These are phyloP conservation scores for Ditylenchus dipsaci DNA, from an alignment of 1,140 invertebrate genomes.

Conservation along the genomic window DNA sequence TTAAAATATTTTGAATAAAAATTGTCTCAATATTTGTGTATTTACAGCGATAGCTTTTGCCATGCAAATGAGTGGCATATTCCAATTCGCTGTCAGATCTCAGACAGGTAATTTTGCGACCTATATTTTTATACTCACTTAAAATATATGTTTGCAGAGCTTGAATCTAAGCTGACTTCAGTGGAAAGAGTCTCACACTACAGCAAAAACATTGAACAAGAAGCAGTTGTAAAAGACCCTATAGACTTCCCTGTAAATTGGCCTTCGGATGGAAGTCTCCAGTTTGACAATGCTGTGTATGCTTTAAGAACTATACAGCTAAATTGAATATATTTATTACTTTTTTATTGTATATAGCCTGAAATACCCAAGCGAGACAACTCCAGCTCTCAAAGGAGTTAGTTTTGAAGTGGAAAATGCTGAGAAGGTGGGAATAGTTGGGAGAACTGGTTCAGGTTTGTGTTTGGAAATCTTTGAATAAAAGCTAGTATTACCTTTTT, in stretches of 20 bases:
- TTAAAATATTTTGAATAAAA: too few relatives aligned
- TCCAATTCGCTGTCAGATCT: conserved; percentile 68
- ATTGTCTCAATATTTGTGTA: too few relatives aligned
- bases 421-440: conserved; percentile 64
- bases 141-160: conserved; percentile 58
- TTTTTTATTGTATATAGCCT: conserved; percentile 43
- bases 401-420: conserved; percentile 46
- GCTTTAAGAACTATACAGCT: conserved; percentile 18
- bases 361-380: conserved; percentile 35
- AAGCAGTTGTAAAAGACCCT: conserved; percentile 24
- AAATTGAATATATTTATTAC: conserved; percentile 13
- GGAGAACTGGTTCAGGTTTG: conserved; percentile 62
- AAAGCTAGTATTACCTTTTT: too few relatives aligned
- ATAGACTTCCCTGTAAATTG: conserved; percentile 38
- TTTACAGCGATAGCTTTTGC: conserved; percentile 65
- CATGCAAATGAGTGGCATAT: conserved; percentile 66
- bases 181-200: conserved; percentile 65
- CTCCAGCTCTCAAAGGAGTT: conserved; percentile 46
- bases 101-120: conserved; percentile 58
- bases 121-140: too few relatives aligned
- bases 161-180: conserved; percentile 68
- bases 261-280: conserved; percentile 46
- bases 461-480: too few relatives aligned
- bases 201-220: conserved; percentile 57
- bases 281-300: conserved; percentile 51